These are phyloP conservation scores for Fragum sueziense DNA, from an alignment of 2,888 invertebrate species.

Conservation along the genomic window DNA sequence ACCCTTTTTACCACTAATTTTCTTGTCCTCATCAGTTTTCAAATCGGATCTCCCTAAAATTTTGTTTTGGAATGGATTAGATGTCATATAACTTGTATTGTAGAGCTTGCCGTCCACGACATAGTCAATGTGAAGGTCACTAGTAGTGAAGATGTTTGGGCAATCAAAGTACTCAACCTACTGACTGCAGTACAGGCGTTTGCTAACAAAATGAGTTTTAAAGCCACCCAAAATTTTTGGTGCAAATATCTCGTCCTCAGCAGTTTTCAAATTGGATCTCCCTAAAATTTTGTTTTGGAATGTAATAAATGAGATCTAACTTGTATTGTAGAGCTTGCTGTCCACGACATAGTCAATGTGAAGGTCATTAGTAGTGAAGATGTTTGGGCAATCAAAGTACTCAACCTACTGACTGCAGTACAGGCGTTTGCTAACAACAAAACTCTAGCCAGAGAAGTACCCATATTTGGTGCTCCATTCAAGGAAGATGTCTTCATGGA, in stretches of 20 bases:
- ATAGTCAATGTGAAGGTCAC: slow-evolving; percentile 70
- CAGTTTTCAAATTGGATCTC: no score
- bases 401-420: slow-evolving; percentile 72
- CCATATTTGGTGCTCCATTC: slow-evolving; percentile 79
- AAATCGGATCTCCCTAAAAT: no score
- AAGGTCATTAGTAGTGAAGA: slow-evolving; percentile 76
- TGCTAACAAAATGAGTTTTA: no score
- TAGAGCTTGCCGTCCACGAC: slow-evolving; percentile 78
- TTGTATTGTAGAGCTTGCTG: slow-evolving; percentile 75
- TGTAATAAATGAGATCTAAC: no score
- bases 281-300: no score
- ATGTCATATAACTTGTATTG: no score
- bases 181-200: slow-evolving; percentile 68
- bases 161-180: slow-evolving; percentile 76
- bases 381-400: slow-evolving; percentile 75
- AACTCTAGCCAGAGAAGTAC: slow-evolving; percentile 74
- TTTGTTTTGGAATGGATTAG: no score
- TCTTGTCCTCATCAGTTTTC: no score
- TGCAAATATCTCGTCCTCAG: no score
- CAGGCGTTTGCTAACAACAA: slow-evolving; percentile 67
- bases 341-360: slow-evolving; percentile 73
- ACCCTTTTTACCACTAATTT: no score
- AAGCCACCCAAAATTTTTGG: no score
- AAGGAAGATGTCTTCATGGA: slow-evolving; percentile 72
- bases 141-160: slow-evolving; percentile 77